Conservation (phyloP, 2,888 invertebrate genomes). For the Chirona hameri region DNA sequence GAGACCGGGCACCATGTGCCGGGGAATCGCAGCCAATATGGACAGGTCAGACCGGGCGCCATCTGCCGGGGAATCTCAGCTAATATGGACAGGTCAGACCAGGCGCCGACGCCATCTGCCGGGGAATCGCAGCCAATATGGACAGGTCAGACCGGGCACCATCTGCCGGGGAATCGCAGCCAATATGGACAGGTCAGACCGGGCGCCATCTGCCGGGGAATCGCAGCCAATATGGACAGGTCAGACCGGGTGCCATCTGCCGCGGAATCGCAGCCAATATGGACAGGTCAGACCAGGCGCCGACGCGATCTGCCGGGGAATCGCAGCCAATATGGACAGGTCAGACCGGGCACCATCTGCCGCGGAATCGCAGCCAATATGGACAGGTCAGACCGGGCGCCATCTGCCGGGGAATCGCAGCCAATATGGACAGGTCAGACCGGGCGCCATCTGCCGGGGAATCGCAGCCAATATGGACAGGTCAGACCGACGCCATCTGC, state of each 20-base stretch:
- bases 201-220: slow-evolving; percentile 69
- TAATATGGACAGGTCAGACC: no score
- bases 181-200: no score
- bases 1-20: slow-evolving; percentile 68
- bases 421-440: no score
- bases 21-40: slow-evolving; percentile 70
- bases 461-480: slow-evolving; percentile 69
- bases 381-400: no score
- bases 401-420: slow-evolving; percentile 69
- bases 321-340: slow-evolving; percentile 71
- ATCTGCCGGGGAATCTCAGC: slow-evolving; percentile 70
- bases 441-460: slow-evolving; percentile 69
- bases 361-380: slow-evolving; percentile 70
- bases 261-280: slow-evolving; percentile 70
- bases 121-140: slow-evolving; percentile 70
- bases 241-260: no score
- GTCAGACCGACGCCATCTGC: slow-evolving; percentile 71
- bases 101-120: slow-evolving; percentile 69
- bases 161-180: slow-evolving; percentile 70
- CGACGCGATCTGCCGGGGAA: slow-evolving; percentile 68
- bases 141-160: no score
- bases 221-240: slow-evolving; percentile 71
- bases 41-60: no score
- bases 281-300: no score
- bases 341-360: slow-evolving; percentile 69